phyloP scores from a whole-genome alignment of 2,797 vertebrate genomes.

The Pipistrellus pipistrellus region DNA sequence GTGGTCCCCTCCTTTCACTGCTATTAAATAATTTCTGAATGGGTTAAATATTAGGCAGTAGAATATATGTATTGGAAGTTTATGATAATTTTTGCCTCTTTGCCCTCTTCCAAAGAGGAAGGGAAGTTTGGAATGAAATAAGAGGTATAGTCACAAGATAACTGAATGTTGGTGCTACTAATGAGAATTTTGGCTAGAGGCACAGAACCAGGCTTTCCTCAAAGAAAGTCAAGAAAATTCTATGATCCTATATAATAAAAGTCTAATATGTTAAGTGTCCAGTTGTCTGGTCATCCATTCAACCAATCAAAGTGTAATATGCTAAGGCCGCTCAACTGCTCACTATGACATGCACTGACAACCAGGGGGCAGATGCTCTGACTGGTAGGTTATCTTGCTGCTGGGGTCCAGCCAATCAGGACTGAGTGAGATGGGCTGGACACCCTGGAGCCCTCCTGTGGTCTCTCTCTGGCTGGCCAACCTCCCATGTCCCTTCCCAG shows the following conservation, averaged over 20 bases:
- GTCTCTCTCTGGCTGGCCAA: too few relatives aligned
- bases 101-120: background rate
- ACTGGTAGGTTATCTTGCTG: too few relatives aligned
- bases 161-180: background rate
- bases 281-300: too few relatives aligned
- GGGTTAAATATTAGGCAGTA: slow-evolving; percentile 18
- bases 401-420: too few relatives aligned
- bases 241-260: background rate
- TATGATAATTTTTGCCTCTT: background rate
- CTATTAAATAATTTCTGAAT: slow-evolving; percentile 4
- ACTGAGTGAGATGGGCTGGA: too few relatives aligned
- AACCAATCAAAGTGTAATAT: too few relatives aligned
- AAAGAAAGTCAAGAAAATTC: slow-evolving; percentile 23
- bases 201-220: background rate
- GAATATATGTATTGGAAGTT: slow-evolving; percentile 36
- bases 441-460: too few relatives aligned
- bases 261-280: too few relatives aligned
- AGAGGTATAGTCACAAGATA: background rate
- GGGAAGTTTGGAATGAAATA: background rate
- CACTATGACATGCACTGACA: too few relatives aligned
- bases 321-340: too few relatives aligned
- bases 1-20: background rate
- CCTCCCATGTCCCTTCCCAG: too few relatives aligned
- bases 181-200: background rate
- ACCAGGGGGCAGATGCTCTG: too few relatives aligned